These are phyloP conservation scores for Eilema depressum DNA, from an alignment of 2,888 invertebrate species.

Conservation along the genomic window DNA sequence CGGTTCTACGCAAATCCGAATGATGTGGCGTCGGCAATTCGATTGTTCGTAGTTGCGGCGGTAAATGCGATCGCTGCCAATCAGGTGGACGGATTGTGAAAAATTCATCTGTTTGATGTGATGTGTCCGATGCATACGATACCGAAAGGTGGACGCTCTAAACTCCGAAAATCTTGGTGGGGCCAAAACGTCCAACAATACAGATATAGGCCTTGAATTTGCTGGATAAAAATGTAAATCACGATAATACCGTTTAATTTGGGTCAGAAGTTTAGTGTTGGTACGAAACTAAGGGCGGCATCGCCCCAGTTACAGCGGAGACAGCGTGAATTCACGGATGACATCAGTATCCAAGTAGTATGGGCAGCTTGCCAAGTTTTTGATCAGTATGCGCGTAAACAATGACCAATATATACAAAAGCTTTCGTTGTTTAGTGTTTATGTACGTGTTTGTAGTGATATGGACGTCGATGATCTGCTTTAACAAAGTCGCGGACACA, in stretches of 20 bases:
- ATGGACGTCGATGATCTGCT: neutral
- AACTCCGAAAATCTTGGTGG: too few relatives aligned
- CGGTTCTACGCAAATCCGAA: too few relatives aligned
- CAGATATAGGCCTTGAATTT: too few relatives aligned
- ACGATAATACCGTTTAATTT: neutral
- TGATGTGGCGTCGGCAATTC: too few relatives aligned
- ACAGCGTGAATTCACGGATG: slow-evolving; percentile 50
- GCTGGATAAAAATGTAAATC: neutral
- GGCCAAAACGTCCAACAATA: too few relatives aligned
- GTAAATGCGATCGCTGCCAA: too few relatives aligned
- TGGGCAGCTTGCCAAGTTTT: slow-evolving; percentile 60
- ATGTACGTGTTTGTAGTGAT: slow-evolving; percentile 6
- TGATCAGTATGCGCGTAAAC: slow-evolving; percentile 55
- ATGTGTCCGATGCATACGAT: too few relatives aligned
- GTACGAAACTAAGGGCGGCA: neutral
- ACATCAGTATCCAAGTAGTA: slow-evolving; percentile 54
- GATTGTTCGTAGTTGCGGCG: too few relatives aligned
- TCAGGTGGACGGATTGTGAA: too few relatives aligned
- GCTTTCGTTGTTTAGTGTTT: slow-evolving; percentile 33
- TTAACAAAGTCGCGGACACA: neutral
- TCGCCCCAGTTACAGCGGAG: slow-evolving; percentile 13
- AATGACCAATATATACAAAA: slow-evolving; percentile 41
- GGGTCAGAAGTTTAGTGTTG: neutral
- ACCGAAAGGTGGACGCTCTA: too few relatives aligned
- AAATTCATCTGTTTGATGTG: too few relatives aligned